A percentile compares a stretch with the other conserved stretches of the same genome.
Conservation (phyloP, 2,888 invertebrate species). For the Cheilosia vulpina region DNA sequence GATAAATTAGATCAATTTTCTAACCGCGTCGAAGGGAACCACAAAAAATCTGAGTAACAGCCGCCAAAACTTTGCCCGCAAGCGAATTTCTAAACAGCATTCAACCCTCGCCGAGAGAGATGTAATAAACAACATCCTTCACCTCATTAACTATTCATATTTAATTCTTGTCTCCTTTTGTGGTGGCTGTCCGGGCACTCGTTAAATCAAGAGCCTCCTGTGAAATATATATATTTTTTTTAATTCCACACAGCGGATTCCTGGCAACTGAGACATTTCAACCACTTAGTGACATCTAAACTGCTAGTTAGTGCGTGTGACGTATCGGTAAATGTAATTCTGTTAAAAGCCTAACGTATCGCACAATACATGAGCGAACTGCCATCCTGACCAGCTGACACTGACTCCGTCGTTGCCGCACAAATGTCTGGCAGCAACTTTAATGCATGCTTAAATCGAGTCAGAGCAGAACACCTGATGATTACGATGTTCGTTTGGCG, state of each 20-base stretch:
- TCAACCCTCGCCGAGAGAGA: not conserved
- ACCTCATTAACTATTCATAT: conserved; percentile 43
- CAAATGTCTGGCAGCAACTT: conserved; percentile 10
- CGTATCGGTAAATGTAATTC: conserved; percentile 48
- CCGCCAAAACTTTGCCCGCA: conserved; percentile 24
- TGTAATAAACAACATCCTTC: not conserved
- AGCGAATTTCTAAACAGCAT: conserved; percentile 4
- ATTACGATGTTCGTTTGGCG: conserved; percentile 29
- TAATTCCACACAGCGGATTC: not conserved
- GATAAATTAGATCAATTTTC: conserved; percentile 42
- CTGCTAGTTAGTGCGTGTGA: conserved; percentile 36
- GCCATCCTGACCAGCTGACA: conserved; percentile 32
- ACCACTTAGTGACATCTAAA: conserved; percentile 27
- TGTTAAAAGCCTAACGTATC: conserved; percentile 46
- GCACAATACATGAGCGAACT: conserved; percentile 30
- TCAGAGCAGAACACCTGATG: conserved; percentile 68
- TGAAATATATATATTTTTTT: conserved; percentile 36
- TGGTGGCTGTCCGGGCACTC: conserved; percentile 1
- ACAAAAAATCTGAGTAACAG: conserved; percentile 4
- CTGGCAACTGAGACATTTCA: conserved; percentile 17
- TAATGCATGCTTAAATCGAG: conserved; percentile 47
- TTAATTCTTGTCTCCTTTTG: conserved; percentile 32
- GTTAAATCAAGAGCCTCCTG: conserved; percentile 15
- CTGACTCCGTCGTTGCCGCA: conserved; percentile 7
- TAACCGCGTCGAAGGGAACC: conserved; percentile 9